Base-by-base conservation (phyloP, 2,113 vertebrate genomes). In the Lamprotornis superbus region DNA sequence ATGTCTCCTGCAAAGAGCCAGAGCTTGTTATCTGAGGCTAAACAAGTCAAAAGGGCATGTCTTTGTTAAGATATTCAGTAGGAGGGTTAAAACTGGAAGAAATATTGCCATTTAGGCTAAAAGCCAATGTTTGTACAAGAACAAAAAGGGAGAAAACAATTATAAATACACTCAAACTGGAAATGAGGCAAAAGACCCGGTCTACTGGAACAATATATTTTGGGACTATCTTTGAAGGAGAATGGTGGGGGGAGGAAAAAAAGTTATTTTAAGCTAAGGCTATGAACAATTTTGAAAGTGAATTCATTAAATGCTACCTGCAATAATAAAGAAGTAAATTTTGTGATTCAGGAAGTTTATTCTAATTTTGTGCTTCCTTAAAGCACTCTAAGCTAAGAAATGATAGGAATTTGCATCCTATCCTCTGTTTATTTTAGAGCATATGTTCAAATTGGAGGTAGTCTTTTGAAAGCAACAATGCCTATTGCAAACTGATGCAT, bases 61-160 rank as follows among this genome's bases (percentile, higher is more conserved):
- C 18, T 49, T 83, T 93, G 53, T 81, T 46, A 87, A 44, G 69
- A 52, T 67, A 68, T 17, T 74, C 65, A 89, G 35, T n/a, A 64
- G 74, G 44, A 93, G 47, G 30, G 64, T 83, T 37, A 89, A 84
- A 93, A 84, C 30, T 84, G 77, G 21, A 78, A 89, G 87, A 91
- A 94, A 87, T 87, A 84, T 9, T 83, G 50, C 47, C 30, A 50
- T 70, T 93, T 89, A 63, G 89, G 91, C 91, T 70, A 78, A 93
- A 91, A 93, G 91, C 80, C 89, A 96, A 74, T 89, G 55, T 94
- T 93, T 95, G 64, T 95, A 89, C 15, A 20, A 67, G 52, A 93
- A 91, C 76, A 91, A 95, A 92, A 93, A 69, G 61, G 21, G 50
- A 88, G 65, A 93, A 89, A 95, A 90, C 86, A 94, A 81, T 94